These are phyloP conservation scores for Chironex yamaguchii DNA, from an alignment of 30 jellyfish, hydroid and myxozoan species.

Conservation along the genomic window DNA sequence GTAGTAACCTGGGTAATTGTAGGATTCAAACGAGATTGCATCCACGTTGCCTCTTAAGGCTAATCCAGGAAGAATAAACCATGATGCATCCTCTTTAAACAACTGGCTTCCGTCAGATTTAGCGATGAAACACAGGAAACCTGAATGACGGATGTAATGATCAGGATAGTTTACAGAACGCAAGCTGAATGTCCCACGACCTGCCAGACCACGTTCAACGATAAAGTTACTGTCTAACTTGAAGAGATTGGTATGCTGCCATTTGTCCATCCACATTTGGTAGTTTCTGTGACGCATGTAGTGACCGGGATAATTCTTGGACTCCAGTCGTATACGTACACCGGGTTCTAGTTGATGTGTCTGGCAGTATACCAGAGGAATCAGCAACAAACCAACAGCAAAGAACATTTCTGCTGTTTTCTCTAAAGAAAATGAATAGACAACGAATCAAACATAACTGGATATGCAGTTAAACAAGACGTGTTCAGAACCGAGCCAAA, in stretches of 20 bases:
- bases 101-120: background rate
- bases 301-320: background rate
- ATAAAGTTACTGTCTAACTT: constrained; percentile 3
- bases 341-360: too few species aligned
- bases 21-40: constrained; percentile 7
- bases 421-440: too few species aligned
- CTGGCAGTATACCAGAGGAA: too few species aligned
- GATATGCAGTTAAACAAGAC: too few species aligned
- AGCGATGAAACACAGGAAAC: background rate
- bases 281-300: background rate
- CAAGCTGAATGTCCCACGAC: constrained; percentile 30
- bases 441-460: too few species aligned
- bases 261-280: background rate
- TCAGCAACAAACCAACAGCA: too few species aligned
- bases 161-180: background rate
- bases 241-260: background rate
- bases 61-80: constrained; percentile 4
- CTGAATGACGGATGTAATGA: constrained; percentile 10
- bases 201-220: constrained; percentile 23
- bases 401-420: too few species aligned
- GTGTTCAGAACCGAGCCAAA: too few species aligned
- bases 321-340: too few species aligned
- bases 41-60: background rate
- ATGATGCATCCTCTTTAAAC: constrained; percentile 29
- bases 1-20: background rate